phyloP scores from a whole-genome alignment of 2,797 vertebrate genomes.

The Thripadectes ignobilis region DNA sequence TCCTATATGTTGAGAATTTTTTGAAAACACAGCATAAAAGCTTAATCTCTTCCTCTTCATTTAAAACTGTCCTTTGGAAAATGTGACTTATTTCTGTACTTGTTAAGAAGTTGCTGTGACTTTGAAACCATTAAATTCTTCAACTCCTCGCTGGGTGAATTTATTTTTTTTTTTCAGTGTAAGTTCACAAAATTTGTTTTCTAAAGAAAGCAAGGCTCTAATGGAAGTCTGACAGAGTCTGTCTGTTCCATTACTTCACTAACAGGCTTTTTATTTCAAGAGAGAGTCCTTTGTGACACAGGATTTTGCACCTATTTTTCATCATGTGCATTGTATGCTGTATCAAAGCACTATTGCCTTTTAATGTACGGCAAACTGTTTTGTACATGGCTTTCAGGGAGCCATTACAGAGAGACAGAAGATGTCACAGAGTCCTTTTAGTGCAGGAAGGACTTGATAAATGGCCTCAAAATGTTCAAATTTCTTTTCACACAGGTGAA shows the following conservation, averaged over 20 bases:
- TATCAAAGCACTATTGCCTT: conserved; percentile 7
- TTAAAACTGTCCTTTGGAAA: neutral
- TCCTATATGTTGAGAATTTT: neutral
- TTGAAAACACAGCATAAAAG: neutral
- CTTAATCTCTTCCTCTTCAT: neutral
- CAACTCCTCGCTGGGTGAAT: neutral
- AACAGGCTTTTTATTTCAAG: neutral
- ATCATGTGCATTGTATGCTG: neutral
- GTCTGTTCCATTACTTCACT: neutral
- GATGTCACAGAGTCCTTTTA: neutral
- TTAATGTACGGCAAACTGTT: neutral
- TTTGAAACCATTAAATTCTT: neutral
- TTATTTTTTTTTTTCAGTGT: neutral
- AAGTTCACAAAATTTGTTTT: neutral
- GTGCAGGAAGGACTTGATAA: neutral
- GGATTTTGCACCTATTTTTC: neutral
- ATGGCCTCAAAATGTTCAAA: neutral
- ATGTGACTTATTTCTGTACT: neutral
- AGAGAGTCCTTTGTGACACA: neutral
- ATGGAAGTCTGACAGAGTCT: neutral
- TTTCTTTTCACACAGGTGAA: neutral
- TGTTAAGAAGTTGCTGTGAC: neutral
- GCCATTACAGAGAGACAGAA: neutral
- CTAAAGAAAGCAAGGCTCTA: neutral
- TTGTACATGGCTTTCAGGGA: neutral